Percentiles rank a stretch among this genome's conserved stretches.
phyloP scores from a whole-genome alignment of 2,113 vertebrate genomes.

The Platysteira castanea region DNA sequence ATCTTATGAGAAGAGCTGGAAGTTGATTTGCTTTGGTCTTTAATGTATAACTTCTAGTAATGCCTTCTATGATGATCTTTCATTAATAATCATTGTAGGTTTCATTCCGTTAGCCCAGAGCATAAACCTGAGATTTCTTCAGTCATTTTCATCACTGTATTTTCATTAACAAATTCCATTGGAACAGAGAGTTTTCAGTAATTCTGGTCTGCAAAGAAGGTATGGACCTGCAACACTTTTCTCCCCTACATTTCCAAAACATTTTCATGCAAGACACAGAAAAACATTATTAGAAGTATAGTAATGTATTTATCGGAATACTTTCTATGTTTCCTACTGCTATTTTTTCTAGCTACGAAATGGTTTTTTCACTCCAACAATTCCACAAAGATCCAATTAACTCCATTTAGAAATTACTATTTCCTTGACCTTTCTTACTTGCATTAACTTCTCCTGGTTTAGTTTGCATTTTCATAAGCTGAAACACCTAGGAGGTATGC shows the following conservation, averaged over 20 bases:
- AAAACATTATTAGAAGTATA: background rate
- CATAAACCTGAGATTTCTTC: background rate
- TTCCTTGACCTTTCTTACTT: background rate
- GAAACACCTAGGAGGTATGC: background rate
- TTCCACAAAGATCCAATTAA: background rate
- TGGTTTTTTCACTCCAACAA: background rate
- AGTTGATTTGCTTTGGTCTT: background rate
- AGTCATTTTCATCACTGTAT: background rate
- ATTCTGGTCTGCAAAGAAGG: background rate
- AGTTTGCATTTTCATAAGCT: background rate
- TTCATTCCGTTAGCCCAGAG: background rate
- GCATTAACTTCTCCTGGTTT: background rate
- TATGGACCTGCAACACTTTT: background rate
- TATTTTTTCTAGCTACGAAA: background rate
- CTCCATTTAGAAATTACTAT: background rate
- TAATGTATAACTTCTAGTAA: background rate
- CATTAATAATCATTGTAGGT: background rate
- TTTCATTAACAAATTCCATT: background rate
- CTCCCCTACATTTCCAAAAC: background rate
- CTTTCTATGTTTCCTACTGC: background rate
- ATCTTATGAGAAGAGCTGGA: background rate
- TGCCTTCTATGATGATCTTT: background rate
- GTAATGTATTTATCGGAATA: background rate
- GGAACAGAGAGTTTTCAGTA: background rate
- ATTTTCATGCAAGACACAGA: background rate